A percentile compares a stretch with the other conserved stretches of the same genome.
phyloP scores from a whole-genome alignment of 2,888 invertebrate genomes.

The Cataglyphis albicans region DNA sequence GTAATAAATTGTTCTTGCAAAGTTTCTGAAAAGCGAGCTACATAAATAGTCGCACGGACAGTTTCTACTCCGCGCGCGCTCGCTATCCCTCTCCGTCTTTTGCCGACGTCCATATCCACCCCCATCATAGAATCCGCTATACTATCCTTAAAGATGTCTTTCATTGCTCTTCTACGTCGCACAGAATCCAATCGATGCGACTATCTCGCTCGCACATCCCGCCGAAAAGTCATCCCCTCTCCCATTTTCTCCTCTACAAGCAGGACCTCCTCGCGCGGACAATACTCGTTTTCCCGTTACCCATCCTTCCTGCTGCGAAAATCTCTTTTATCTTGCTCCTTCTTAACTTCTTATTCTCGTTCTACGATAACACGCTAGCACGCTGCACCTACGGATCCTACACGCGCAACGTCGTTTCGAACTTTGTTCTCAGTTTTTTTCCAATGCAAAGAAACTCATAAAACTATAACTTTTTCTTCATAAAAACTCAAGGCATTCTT shows the following conservation, averaged over 20 bases:
- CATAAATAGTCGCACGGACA: conserved; percentile 78
- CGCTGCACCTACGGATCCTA: conserved; percentile 10
- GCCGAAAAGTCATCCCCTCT: conserved; percentile 47
- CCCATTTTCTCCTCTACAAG: conserved; percentile 26
- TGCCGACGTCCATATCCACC: conserved; percentile 37
- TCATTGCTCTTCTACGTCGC: conserved; percentile 73
- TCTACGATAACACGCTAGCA: conserved; percentile 28
- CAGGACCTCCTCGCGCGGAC: conserved; percentile 10
- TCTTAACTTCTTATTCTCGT: conserved; percentile 23
- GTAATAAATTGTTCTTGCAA: conserved; percentile 83
- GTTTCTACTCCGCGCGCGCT: conserved; percentile 57
- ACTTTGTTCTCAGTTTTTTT: conserved; percentile 52
- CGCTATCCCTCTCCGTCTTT: conserved; percentile 36
- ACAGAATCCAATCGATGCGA: conserved; percentile 75
- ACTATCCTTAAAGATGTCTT: conserved; percentile 76
- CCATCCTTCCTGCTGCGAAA: conserved; percentile 1
- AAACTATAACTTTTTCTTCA: conserved; percentile 57
- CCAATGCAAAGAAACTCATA: conserved; percentile 57
- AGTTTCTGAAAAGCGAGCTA: conserved; percentile 80
- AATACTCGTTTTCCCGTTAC: neutral
- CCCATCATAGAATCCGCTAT: conserved; percentile 64
- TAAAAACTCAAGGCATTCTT: conserved; percentile 46
- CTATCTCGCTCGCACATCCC: conserved; percentile 64
- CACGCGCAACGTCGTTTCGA: conserved; percentile 29
- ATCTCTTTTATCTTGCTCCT: conserved; percentile 38